Evolutionary conservation across 2,888 invertebrate genomes (phyloP).

Genomic region (Megastigmus dorsalis): DNA sequence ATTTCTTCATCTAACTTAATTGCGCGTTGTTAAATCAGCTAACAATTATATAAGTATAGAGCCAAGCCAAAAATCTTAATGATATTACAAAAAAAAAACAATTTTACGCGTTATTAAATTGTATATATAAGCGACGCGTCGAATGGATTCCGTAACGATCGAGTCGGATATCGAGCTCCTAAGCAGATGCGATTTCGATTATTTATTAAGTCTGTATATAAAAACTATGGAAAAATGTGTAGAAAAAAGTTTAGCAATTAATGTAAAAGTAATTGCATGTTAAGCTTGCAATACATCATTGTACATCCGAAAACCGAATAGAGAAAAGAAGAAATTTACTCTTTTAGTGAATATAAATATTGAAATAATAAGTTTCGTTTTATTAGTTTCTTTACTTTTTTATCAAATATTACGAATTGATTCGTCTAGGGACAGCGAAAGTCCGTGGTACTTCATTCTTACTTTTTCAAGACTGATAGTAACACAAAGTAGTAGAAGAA

Average conservation of each 20-base stretch:
- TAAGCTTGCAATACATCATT: slow-evolving; percentile 53
- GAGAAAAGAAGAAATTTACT: slow-evolving; percentile 17
- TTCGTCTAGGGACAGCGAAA: slow-evolving; percentile 30
- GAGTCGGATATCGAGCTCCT: slow-evolving; percentile 34
- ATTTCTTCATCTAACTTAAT: slow-evolving; percentile 11
- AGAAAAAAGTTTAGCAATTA: slow-evolving; percentile 61
- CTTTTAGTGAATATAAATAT: slow-evolving; percentile 29
- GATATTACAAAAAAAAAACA: slow-evolving; percentile 19
- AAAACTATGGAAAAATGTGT: slow-evolving; percentile 55
- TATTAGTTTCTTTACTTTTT: slow-evolving; percentile 29
- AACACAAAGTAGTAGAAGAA: slow-evolving; percentile 51
- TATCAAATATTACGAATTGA: slow-evolving; percentile 24
- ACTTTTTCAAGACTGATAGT: slow-evolving; percentile 72
- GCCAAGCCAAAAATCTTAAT: slow-evolving; percentile 43
- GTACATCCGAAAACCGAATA: slow-evolving; percentile 46
- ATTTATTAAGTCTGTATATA: slow-evolving; percentile 72
- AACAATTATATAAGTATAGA: slow-evolving; percentile 33
- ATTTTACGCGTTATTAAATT: slow-evolving; percentile 37
- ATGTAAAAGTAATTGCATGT: slow-evolving; percentile 48
- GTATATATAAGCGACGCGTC: slow-evolving; percentile 50
- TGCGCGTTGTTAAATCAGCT: slow-evolving; percentile 16
- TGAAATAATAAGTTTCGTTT: slow-evolving; percentile 24
- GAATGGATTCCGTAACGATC: slow-evolving; percentile 23
- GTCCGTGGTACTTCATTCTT: slow-evolving; percentile 55
- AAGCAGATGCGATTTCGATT: slow-evolving; percentile 56